Evolutionary conservation across 2,113 vertebrate species (phyloP).

Genomic region (Suricata suricatta): DNA sequence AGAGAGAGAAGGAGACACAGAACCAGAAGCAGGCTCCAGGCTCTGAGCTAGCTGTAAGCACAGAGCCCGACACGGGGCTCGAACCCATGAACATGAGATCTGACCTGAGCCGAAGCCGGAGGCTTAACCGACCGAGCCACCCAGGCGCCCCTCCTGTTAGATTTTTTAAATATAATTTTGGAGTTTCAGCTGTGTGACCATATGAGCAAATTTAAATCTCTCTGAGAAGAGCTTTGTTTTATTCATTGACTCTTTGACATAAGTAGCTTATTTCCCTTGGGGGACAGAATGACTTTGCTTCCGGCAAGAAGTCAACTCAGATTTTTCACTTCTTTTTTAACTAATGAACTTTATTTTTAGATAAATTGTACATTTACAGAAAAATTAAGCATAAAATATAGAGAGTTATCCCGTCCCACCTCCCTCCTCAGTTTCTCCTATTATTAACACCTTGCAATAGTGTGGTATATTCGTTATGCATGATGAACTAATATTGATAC

Average conservation of each 20-base stretch:
- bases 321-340: not conserved
- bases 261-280: not conserved
- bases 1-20: too few relatives aligned
- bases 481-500: not conserved
- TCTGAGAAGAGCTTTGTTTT: not conserved
- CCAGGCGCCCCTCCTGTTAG: too few relatives aligned
- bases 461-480: not conserved
- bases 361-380: not conserved
- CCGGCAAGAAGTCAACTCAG: not conserved
- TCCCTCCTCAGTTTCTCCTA: not conserved
- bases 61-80: too few relatives aligned
- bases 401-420: not conserved
- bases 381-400: not conserved
- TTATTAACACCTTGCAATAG: not conserved
- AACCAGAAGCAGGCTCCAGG: too few relatives aligned
- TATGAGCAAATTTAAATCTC: not conserved
- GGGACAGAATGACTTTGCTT: not conserved
- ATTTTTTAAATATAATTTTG: not conserved
- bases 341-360: not conserved
- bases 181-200: not conserved
- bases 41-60: too few relatives aligned
- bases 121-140: too few relatives aligned
- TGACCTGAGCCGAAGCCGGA: too few relatives aligned
- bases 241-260: not conserved
- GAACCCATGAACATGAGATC: too few relatives aligned